Base-by-base conservation (phyloP, 2,113 vertebrate genomes). In the Pelusios castaneus region DNA sequence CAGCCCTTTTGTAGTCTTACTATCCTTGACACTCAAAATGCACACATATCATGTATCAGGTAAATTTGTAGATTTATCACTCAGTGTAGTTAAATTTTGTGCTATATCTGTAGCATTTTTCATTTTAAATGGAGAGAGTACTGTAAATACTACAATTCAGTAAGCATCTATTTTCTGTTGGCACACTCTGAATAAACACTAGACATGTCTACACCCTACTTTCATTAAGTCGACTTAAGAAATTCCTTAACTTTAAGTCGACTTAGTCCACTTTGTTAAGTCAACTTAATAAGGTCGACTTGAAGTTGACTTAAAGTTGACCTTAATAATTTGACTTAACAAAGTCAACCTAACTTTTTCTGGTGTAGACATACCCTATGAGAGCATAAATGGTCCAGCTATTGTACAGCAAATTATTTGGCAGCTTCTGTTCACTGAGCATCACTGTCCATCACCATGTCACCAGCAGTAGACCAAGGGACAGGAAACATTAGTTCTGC, bases 401-500 rank as follows among this genome's bases (percentile, higher is more conserved):
- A 84, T 56, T 90, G 87, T 3, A 84, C 79, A 95, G 58, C 87
- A 95, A 95, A 70, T 87, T 95, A 93, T 88, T 92, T 89, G 54
- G 86, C 60, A 82, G 27, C 21, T 92, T 14, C 89, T 84, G 51
- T 90, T 52, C 22, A 52, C 43, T 38, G 41, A 82, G n/a, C 38
- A 47, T 76, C 96, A 56, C 27, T 0, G 0, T 84, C 89, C 77
- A 86, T 93, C 84, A 84, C 25, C 3, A 75, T 29, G 88, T 96
- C 87, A 85, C 75, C 56, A 93, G 84, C n/a, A 77, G 19, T 70
- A 89, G 94, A 73, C 49, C 63, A 82, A 95, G n/a, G 84, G 56
- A 92, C 45, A 92, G 94, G 54, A 93, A 95, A 94, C 82, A 81
- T 60, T 95, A 82, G 16, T 95, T 96, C 91, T 89, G 29, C 25